Percentiles rank a stretch among this genome's conserved stretches.
phyloP scores from a whole-genome alignment of 2,113 vertebrate genomes.

The Vanacampus margaritifer region DNA sequence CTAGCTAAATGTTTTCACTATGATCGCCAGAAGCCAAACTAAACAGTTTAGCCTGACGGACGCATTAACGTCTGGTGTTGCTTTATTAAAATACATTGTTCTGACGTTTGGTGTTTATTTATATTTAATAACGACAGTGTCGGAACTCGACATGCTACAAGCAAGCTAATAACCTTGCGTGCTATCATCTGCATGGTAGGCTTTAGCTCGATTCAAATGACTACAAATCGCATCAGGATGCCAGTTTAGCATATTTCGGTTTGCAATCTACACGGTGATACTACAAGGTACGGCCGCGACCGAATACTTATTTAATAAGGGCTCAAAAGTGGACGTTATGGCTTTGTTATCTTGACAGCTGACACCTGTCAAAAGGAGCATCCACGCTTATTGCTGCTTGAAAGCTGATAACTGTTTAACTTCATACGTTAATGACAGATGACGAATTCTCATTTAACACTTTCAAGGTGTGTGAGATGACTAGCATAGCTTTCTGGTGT shows the following conservation, averaged over 20 bases:
- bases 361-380: slow-evolving; percentile 11
- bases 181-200: slow-evolving; percentile 8
- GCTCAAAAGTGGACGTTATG: not conserved
- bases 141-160: not conserved
- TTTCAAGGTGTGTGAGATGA: slow-evolving; percentile 4
- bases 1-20: not conserved
- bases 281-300: not conserved
- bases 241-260: not conserved
- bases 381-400: not conserved
- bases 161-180: not conserved
- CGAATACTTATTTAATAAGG: not conserved
- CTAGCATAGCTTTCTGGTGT: slow-evolving; percentile 5
- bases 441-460: not conserved
- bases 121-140: not conserved
- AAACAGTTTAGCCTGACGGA: not conserved
- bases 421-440: not conserved
- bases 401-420: not conserved
- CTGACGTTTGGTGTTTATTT: not conserved
- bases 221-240: slow-evolving; percentile 2
- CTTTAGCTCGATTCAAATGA: slow-evolving; percentile 10
- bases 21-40: not conserved
- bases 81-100: not conserved
- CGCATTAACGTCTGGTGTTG: not conserved
- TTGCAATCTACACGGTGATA: slow-evolving; percentile 1
- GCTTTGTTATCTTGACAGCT: slow-evolving; percentile 20